phyloP scores from a whole-genome alignment of 1,140 invertebrate genomes.

The Caenorhabditis inopinata region DNA sequence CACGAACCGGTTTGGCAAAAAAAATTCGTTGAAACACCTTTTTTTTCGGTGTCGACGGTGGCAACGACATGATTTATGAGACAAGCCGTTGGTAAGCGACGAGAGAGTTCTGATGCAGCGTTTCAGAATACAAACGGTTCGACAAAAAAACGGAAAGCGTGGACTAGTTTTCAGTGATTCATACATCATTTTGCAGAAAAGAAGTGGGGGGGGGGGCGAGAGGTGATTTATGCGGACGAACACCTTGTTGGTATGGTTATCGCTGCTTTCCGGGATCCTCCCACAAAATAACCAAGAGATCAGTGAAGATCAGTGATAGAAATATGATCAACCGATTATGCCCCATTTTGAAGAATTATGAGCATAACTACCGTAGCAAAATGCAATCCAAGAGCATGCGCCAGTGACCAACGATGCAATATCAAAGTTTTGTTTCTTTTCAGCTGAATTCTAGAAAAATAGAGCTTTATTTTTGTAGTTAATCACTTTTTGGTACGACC shows the following conservation, averaged over 20 bases:
- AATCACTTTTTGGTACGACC: too few species aligned
- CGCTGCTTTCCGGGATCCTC: too few species aligned
- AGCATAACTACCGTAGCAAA: too few species aligned
- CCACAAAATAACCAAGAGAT: too few species aligned
- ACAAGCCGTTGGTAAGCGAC: neutral
- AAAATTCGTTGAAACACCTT: slow-evolving; percentile 12
- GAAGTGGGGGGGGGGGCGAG: neutral
- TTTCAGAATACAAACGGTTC: slow-evolving; percentile 6
- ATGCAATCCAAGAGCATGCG: too few species aligned
- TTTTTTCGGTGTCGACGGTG: neutral
- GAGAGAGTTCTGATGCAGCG: neutral
- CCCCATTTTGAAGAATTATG: too few species aligned
- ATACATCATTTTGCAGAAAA: neutral
- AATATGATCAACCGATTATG: too few species aligned
- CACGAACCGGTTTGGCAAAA: slow-evolving; percentile 5
- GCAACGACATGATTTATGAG: neutral
- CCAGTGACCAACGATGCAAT: too few species aligned
- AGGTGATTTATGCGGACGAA: slow-evolving; percentile 8
- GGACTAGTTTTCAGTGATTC: neutral
- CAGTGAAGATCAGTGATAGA: too few species aligned
- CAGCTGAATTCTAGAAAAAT: too few species aligned
- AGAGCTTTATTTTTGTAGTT: too few species aligned
- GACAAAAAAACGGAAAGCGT: neutral
- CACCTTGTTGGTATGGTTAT: neutral
- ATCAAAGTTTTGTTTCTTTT: too few species aligned